phyloP scores from a whole-genome alignment of 2,888 invertebrate genomes.

The Leptopilina drosophilae region DNA sequence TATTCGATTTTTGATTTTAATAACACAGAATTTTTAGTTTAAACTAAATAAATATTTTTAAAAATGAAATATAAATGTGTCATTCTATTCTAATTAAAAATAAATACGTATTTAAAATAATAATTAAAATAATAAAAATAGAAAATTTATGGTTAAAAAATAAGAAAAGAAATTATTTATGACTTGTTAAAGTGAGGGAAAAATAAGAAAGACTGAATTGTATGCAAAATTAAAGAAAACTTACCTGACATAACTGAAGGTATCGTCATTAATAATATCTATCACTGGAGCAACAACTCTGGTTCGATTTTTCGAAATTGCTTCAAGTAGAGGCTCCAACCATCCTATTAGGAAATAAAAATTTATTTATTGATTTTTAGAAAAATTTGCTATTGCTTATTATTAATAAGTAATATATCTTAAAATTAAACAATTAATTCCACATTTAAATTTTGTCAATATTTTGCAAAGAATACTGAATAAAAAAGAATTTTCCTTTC shows the following conservation, averaged over 20 bases:
- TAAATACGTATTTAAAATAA: no score
- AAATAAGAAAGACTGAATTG: neutral
- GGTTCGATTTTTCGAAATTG: constrained; percentile 82
- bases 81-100: no score
- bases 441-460: neutral
- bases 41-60: no score
- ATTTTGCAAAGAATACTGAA: neutral
- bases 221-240: neutral
- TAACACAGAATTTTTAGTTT: no score
- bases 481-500: neutral
- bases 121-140: neutral
- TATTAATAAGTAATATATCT: no score
- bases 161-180: neutral
- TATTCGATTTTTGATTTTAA: no score
- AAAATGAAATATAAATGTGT: no score
- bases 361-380: neutral
- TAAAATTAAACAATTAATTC: no score
- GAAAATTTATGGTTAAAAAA: neutral
- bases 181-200: no score
- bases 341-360: constrained; percentile 80
- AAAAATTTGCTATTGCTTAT: neutral
- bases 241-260: constrained; percentile 88
- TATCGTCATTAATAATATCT: constrained; percentile 96
- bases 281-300: constrained; percentile 90
- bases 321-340: constrained; percentile 85